Evolutionary conservation across 2,888 invertebrate genomes (phyloP).

Genomic region (Drosophila yooni): DNA sequence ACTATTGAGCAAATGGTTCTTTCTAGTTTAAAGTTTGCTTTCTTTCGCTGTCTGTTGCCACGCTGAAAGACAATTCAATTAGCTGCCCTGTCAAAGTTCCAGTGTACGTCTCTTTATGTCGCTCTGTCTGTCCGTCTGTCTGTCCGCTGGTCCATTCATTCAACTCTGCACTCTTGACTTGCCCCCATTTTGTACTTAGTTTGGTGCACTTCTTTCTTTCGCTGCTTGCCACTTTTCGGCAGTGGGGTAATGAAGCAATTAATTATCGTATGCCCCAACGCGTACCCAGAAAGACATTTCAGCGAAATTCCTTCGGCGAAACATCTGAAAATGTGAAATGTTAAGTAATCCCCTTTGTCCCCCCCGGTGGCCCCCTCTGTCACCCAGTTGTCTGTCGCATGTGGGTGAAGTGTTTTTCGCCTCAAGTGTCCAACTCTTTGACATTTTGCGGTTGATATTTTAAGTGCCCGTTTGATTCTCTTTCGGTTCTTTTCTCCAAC

Average conservation of each 20-base stretch:
- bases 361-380: background rate
- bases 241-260: slow-evolving; percentile 76
- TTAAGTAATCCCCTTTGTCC: slow-evolving; percentile 44
- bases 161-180: slow-evolving; percentile 25
- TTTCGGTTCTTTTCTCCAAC: slow-evolving; percentile 1
- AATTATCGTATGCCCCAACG: slow-evolving; percentile 60
- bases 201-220: slow-evolving; percentile 20
- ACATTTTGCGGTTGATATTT: slow-evolving; percentile 76
- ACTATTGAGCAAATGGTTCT: background rate
- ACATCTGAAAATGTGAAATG: slow-evolving; percentile 50
- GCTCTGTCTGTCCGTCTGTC: slow-evolving; percentile 1
- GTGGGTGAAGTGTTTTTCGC: slow-evolving; percentile 65
- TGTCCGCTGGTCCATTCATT: slow-evolving; percentile 27
- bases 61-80: slow-evolving; percentile 76
- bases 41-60: slow-evolving; percentile 13
- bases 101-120: slow-evolving; percentile 39
- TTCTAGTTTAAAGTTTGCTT: background rate
- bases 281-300: slow-evolving; percentile 35
- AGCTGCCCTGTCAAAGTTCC: slow-evolving; percentile 80
- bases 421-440: slow-evolving; percentile 76
- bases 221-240: slow-evolving; percentile 27
- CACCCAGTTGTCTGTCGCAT: slow-evolving; percentile 8
- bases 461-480: slow-evolving; percentile 56
- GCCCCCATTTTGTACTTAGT: slow-evolving; percentile 31
- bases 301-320: slow-evolving; percentile 45